Conservation (phyloP, 2,888 invertebrate genomes). For the Ennomos quercinarius region DNA sequence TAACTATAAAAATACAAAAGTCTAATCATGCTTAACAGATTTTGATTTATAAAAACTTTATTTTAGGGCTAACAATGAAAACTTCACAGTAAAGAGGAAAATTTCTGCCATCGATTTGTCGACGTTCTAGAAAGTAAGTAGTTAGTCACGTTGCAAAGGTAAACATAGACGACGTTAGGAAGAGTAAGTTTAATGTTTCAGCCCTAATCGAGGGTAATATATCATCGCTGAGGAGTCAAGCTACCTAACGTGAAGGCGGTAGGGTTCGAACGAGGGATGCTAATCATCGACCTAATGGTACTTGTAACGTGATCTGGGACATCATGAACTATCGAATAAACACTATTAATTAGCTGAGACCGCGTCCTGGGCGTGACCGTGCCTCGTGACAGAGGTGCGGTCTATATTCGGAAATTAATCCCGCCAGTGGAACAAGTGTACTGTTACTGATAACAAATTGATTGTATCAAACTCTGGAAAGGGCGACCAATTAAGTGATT, state of each 20-base stretch:
- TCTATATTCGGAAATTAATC: constrained; percentile 81
- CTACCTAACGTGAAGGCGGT: constrained; percentile 5
- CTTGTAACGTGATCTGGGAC: constrained; percentile 66
- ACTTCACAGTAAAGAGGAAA: constrained; percentile 2
- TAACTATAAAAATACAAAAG: too few species aligned
- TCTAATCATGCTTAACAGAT: background rate
- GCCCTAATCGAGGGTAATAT: constrained; percentile 62
- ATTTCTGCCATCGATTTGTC: constrained; percentile 43
- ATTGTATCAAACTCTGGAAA: constrained; percentile 68
- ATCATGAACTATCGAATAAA: constrained; percentile 69
- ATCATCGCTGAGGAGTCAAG: constrained; percentile 51
- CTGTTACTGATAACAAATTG: constrained; percentile 68
- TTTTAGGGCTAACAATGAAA: background rate
- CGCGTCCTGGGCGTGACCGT: constrained; percentile 66
- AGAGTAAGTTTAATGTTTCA: constrained; percentile 54
- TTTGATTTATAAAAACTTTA: background rate
- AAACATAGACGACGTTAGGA: constrained; percentile 54
- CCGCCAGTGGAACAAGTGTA: constrained; percentile 70
- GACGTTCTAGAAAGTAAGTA: constrained; percentile 37
- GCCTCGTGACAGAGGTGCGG: constrained; percentile 61
- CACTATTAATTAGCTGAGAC: constrained; percentile 77
- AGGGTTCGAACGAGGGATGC: constrained; percentile 29
- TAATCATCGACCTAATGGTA: constrained; percentile 69
- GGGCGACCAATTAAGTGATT: constrained; percentile 74
- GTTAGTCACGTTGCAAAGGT: constrained; percentile 59